phyloP scores from a whole-genome alignment of 2,113 vertebrate genomes.

The Vulpes ferrilata region DNA sequence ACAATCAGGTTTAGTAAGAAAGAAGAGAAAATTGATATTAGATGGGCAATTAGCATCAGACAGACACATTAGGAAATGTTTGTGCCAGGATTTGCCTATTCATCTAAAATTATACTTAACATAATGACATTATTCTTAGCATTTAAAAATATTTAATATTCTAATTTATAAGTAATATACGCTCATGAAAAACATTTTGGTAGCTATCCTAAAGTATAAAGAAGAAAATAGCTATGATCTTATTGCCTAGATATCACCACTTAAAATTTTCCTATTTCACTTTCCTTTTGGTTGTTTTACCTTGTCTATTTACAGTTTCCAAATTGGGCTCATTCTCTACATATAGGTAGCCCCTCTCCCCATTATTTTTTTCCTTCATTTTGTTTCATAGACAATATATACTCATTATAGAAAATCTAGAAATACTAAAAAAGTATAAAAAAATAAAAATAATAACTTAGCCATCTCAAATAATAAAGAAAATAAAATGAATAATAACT shows the following conservation, averaged over 20 bases:
- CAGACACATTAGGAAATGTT: not conserved
- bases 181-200: not conserved
- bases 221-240: not conserved
- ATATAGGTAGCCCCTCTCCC: not conserved
- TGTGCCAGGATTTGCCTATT: not conserved
- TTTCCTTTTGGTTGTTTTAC: not conserved
- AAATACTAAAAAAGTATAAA: not conserved
- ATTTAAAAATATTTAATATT: slow-evolving; percentile 38
- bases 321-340: not conserved
- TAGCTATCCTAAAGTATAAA: not conserved
- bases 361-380: slow-evolving; percentile 23
- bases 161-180: slow-evolving; percentile 8
- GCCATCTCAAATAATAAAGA: not conserved
- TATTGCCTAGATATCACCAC: not conserved
- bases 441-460: not conserved
- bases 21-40: not conserved
- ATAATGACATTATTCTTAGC: not conserved
- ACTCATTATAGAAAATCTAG: not conserved
- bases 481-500: not conserved
- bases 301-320: not conserved
- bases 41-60: not conserved
- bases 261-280: not conserved
- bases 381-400: not conserved
- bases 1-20: not conserved
- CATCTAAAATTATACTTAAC: slow-evolving; percentile 10